These are phyloP conservation scores for Harpagoxenus sublaevis DNA, from an alignment of 2,888 invertebrate species.

Conservation along the genomic window DNA sequence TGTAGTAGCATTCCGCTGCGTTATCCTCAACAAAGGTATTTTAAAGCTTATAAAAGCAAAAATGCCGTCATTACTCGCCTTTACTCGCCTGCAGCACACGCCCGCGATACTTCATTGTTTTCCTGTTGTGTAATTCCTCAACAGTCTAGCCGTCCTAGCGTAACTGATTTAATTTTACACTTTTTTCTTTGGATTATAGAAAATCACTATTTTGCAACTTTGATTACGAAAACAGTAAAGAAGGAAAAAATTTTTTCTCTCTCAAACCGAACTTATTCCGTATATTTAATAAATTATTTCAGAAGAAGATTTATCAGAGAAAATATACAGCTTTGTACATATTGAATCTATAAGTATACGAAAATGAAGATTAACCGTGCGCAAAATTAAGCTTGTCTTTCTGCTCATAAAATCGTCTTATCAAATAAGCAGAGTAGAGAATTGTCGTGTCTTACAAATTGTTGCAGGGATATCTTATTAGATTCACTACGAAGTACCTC, in stretches of 20 bases:
- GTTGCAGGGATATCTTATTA: not conserved
- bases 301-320: too few relatives aligned
- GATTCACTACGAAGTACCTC: not conserved
- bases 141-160: too few relatives aligned
- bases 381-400: not conserved
- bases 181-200: too few relatives aligned
- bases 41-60: too few relatives aligned
- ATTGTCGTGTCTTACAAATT: slow-evolving; percentile 10
- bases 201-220: not conserved
- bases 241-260: not conserved
- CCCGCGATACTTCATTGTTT: too few relatives aligned
- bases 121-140: too few relatives aligned
- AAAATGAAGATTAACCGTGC: not conserved
- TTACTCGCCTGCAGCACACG: too few relatives aligned
- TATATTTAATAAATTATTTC: not conserved
- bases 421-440: not conserved
- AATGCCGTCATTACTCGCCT: too few relatives aligned
- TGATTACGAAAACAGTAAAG: not conserved
- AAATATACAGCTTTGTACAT: not conserved
- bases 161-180: too few relatives aligned
- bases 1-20: too few relatives aligned
- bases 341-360: not conserved
- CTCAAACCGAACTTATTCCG: not conserved
- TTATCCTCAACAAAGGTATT: too few relatives aligned
- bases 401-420: not conserved